phyloP scores from a whole-genome alignment of 1,140 invertebrate genomes.

The Babylonia areolata region DNA sequence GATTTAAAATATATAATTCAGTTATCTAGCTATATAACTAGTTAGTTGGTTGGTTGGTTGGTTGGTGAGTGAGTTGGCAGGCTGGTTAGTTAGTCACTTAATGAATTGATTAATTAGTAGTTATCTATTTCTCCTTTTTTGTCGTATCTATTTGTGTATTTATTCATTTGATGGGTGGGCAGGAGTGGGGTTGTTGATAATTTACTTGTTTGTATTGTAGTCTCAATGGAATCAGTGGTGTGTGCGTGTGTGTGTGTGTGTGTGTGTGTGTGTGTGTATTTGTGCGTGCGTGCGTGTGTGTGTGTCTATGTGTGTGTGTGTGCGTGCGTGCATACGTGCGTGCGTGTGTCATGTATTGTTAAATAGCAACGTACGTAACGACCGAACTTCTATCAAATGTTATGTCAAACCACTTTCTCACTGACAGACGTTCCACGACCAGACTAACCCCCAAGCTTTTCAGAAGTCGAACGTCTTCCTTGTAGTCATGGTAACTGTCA shows the following conservation, averaged over 20 bases:
- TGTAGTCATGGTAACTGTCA: slow-evolving; percentile 82
- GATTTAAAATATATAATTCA: no score
- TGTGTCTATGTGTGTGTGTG: no score
- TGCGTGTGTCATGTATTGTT: not conserved
- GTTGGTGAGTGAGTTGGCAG: no score
- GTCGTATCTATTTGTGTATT: no score
- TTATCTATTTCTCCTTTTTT: no score
- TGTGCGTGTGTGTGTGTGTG: slow-evolving; percentile 7
- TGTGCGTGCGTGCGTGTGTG: not conserved
- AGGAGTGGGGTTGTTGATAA: no score
- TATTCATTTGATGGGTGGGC: no score
- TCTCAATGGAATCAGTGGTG: no score
- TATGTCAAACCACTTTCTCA: not conserved
- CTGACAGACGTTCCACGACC: not conserved
- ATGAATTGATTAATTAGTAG: no score
- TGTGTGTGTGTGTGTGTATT: not conserved
- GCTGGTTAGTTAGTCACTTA: no score
- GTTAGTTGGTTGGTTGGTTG: no score
- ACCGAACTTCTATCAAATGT: not conserved
- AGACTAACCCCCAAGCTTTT: slow-evolving; percentile 69
- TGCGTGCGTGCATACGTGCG: not conserved
- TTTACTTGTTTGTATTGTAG: not conserved
- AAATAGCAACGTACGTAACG: not conserved
- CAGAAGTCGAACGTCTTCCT: slow-evolving; percentile 80
- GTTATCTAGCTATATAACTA: no score